phyloP scores from a whole-genome alignment of 2,888 invertebrate species.

The Callosobruchus maculatus region DNA sequence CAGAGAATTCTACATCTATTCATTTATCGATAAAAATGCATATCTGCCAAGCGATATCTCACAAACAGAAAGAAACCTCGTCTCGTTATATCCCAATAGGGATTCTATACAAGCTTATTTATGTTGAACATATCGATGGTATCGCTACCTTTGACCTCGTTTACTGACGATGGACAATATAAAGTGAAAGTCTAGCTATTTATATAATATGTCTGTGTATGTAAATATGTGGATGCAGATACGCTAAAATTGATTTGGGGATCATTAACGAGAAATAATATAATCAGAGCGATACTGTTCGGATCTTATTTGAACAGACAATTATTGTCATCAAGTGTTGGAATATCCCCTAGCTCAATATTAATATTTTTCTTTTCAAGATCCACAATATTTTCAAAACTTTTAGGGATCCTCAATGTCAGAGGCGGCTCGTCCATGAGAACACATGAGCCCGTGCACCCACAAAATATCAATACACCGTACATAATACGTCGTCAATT shows the following conservation, averaged over 20 bases:
- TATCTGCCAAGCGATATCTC: background rate
- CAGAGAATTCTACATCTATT: background rate
- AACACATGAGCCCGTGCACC: too few species aligned
- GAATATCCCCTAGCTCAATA: too few species aligned
- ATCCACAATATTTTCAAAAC: too few species aligned
- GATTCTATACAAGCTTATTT: conserved; percentile 18
- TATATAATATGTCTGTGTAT: conserved; percentile 11
- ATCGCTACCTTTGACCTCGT: conserved; percentile 28
- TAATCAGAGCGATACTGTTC: background rate
- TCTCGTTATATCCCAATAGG: conserved; percentile 16
- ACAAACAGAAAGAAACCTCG: conserved; percentile 7
- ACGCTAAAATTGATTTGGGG: background rate
- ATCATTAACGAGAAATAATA: background rate
- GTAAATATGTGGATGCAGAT: background rate
- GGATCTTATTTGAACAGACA: too few species aligned
- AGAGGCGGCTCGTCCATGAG: too few species aligned
- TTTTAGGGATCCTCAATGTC: too few species aligned
- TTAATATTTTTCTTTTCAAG: too few species aligned
- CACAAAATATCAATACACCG: too few species aligned
- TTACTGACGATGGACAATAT: conserved; percentile 26
- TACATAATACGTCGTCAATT: too few species aligned
- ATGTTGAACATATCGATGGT: conserved; percentile 16
- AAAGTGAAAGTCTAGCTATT: conserved; percentile 19
- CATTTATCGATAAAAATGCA: background rate
- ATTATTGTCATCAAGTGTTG: too few species aligned